A percentile compares a stretch with the other conserved stretches of the same genome.
These are phyloP conservation scores for Neocrepidodera transversa DNA, from an alignment of 2,888 invertebrate species.

Conservation along the genomic window DNA sequence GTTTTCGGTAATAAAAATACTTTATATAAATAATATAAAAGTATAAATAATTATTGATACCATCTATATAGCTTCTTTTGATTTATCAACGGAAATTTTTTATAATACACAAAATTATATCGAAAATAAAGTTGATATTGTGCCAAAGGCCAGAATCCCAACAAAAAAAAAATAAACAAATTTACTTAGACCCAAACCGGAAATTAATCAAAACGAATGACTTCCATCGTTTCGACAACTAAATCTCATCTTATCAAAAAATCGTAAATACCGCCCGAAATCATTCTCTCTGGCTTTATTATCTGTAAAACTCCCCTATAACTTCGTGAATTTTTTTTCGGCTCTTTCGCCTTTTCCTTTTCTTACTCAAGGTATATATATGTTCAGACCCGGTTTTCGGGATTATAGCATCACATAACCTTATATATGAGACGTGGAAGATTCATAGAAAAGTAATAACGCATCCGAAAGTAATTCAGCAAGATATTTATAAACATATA, in stretches of 20 bases:
- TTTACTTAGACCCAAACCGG: constrained; percentile 1
- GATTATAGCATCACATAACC: constrained; percentile 10
- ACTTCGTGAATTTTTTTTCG: constrained; percentile 10
- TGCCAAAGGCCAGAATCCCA: not conserved
- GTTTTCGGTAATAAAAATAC: too few relatives aligned
- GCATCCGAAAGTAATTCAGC: not conserved
- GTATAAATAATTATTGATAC: too few relatives aligned
- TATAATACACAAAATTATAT: too few relatives aligned
- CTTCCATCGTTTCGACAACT: constrained; percentile 6
- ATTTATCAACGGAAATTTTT: too few relatives aligned
- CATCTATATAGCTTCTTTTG: too few relatives aligned
- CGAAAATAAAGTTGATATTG: too few relatives aligned
- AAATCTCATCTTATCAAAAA: constrained; percentile 16
- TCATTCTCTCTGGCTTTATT: constrained; percentile 21
- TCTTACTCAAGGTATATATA: constrained; percentile 13
- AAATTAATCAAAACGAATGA: constrained; percentile 14
- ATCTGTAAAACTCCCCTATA: constrained; percentile 20
- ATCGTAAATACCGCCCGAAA: constrained; percentile 21
- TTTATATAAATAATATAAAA: too few relatives aligned
- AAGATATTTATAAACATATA: too few relatives aligned
- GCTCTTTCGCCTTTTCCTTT: constrained; percentile 1
- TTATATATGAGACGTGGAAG: constrained; percentile 1
- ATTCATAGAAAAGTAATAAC: constrained; percentile 12
- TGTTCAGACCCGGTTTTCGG: constrained; percentile 1
- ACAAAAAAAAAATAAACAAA: not conserved